Conservation (phyloP, 2,113 vertebrate genomes). For the Pardalotus punctatus region DNA sequence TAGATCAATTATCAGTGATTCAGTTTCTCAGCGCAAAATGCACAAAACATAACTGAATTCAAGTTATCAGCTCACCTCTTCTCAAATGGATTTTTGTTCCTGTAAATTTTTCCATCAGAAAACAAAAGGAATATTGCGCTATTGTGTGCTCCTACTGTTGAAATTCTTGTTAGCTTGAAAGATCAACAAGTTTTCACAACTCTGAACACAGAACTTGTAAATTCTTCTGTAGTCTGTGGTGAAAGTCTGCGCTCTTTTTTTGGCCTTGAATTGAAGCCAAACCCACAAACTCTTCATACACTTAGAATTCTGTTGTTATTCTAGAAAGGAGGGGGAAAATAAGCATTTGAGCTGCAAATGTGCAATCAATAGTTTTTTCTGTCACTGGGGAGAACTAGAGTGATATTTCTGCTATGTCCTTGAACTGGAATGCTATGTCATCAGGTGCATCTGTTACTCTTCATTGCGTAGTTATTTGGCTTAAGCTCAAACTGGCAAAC, state of each 20-base stretch:
- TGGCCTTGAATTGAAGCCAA: slow-evolving; percentile 57
- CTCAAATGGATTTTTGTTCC: background rate
- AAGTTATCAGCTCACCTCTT: background rate
- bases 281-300: slow-evolving; percentile 1
- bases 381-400: slow-evolving; percentile 40
- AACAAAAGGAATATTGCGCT: background rate
- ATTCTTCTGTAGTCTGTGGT: background rate
- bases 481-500: slow-evolving; percentile 5
- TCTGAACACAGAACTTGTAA: background rate
- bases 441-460: slow-evolving; percentile 49
- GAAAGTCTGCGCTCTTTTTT: slow-evolving; percentile 33
- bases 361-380: slow-evolving; percentile 60
- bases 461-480: background rate
- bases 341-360: slow-evolving; percentile 54
- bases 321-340: background rate
- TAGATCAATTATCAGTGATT: background rate
- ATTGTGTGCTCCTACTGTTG: background rate
- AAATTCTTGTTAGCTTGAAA: background rate
- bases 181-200: slow-evolving; percentile 25
- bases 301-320: slow-evolving; percentile 32
- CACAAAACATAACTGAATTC: background rate
- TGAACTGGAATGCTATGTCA: slow-evolving; percentile 51
- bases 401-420: slow-evolving; percentile 44
- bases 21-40: background rate
- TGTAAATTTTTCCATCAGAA: background rate